Evolutionary conservation across 1,140 invertebrate genomes (phyloP).

Genomic region (Bombus affinis): DNA sequence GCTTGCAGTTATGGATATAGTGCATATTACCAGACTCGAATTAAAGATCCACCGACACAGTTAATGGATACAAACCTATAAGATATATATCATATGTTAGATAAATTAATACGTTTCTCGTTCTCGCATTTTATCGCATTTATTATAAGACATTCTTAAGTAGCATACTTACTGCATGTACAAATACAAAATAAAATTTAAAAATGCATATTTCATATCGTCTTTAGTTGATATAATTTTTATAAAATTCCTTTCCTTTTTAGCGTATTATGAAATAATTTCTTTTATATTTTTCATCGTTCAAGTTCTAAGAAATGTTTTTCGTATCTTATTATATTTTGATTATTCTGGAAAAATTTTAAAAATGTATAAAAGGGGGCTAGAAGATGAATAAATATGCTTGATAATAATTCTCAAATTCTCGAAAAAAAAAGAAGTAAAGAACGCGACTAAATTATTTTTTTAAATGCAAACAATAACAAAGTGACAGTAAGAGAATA

Average conservation of each 20-base stretch:
- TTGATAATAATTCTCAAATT: not conserved
- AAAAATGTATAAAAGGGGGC: fast-evolving
- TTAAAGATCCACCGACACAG: conserved; percentile 58
- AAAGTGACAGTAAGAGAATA: not conserved
- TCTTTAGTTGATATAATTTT: not conserved
- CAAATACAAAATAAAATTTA: not conserved
- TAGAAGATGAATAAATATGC: not conserved
- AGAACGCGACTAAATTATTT: not conserved
- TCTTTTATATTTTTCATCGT: not conserved
- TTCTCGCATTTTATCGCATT: not conserved
- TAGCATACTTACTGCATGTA: not conserved
- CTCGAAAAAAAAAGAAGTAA: not conserved
- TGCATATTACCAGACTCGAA: conserved; percentile 60
- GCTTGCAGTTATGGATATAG: conserved; percentile 80
- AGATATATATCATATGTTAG: conserved; percentile 23
- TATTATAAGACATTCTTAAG: not conserved
- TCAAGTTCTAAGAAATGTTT: not conserved
- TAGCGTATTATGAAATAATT: not conserved
- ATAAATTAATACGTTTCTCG: conserved; percentile 15
- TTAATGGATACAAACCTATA: conserved; percentile 33
- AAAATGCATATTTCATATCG: not conserved
- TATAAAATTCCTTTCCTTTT: not conserved
- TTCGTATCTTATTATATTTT: not conserved
- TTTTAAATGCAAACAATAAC: not conserved
- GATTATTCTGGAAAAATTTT: not conserved